phyloP scores from a whole-genome alignment of 2,797 vertebrate genomes.

The Somateria mollissima region DNA sequence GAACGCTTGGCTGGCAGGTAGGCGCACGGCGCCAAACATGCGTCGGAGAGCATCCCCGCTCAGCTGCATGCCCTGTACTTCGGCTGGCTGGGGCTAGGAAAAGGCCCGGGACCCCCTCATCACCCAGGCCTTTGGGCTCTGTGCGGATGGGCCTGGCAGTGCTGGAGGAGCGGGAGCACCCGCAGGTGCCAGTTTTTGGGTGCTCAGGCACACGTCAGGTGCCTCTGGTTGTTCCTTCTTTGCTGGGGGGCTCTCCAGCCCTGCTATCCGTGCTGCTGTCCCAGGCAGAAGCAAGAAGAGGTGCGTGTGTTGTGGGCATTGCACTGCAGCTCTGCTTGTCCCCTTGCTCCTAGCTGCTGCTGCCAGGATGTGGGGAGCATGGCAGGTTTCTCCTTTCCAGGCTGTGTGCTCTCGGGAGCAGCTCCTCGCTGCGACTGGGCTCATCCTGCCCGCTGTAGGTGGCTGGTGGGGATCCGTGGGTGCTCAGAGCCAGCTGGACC shows the following conservation, averaged over 20 bases:
- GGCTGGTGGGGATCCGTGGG: neutral
- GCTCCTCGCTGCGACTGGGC: neutral
- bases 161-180: neutral
- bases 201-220: rapidly evolving
- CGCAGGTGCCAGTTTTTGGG: rapidly evolving
- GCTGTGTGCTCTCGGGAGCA: neutral
- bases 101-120: neutral
- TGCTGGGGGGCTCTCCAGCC: neutral
- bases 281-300: neutral
- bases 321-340: neutral
- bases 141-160: rapidly evolving
- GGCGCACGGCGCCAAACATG: rapidly evolving
- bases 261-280: neutral
- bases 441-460: no score
- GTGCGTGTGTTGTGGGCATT: no score
- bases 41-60: rapidly evolving
- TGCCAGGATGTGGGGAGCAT: neutral
- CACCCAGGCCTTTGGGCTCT: neutral
- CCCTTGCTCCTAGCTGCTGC: neutral
- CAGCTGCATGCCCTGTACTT: rapidly evolving
- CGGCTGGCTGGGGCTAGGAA: rapidly evolving
- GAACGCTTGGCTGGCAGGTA: neutral
- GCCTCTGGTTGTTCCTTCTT: rapidly evolving
- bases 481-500: rapidly evolving
- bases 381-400: neutral